These are phyloP conservation scores for Eupithecia abbreviata DNA, from an alignment of 2,888 invertebrate genomes.

Conservation along the genomic window DNA sequence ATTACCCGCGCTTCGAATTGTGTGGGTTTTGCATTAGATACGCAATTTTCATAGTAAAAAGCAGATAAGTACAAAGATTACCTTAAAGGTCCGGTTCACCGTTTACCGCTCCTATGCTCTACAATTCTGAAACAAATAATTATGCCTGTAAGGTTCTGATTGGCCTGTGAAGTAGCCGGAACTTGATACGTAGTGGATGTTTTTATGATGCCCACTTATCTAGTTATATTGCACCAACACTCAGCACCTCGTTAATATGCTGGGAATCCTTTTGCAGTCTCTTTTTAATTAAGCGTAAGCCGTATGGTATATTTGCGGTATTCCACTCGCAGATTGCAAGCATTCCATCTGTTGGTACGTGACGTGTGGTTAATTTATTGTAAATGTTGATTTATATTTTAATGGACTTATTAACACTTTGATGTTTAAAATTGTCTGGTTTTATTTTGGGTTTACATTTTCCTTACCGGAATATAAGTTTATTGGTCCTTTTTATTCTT, in stretches of 20 bases:
- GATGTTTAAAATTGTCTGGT: background rate
- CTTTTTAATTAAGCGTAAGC: slow-evolving; percentile 51
- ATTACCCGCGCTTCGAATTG: slow-evolving; percentile 63
- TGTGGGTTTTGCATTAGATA: slow-evolving; percentile 54
- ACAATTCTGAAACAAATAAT: slow-evolving; percentile 6
- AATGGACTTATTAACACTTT: slow-evolving; percentile 12
- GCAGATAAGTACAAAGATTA: slow-evolving; percentile 5
- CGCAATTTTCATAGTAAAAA: slow-evolving; percentile 26
- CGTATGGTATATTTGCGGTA: slow-evolving; percentile 45
- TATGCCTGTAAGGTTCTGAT: slow-evolving; percentile 6
- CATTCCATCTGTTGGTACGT: slow-evolving; percentile 41
- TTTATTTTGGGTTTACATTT: background rate
- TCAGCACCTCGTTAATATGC: slow-evolving; percentile 57
- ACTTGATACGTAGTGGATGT: background rate
- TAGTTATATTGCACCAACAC: slow-evolving; percentile 35
- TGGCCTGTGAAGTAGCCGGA: background rate
- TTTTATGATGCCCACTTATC: slow-evolving; percentile 21
- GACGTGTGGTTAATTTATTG: slow-evolving; percentile 47
- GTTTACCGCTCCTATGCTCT: background rate
- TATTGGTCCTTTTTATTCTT: background rate
- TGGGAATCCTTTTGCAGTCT: slow-evolving; percentile 54
- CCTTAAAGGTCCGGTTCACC: background rate
- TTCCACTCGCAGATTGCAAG: slow-evolving; percentile 41
- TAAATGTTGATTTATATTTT: slow-evolving; percentile 18
- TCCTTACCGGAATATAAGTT: background rate